Percentiles rank a stretch among this genome's conserved stretches.
These are phyloP conservation scores for Gila robusta DNA, from an alignment of 2,797 vertebrate species.

Conservation along the genomic window DNA sequence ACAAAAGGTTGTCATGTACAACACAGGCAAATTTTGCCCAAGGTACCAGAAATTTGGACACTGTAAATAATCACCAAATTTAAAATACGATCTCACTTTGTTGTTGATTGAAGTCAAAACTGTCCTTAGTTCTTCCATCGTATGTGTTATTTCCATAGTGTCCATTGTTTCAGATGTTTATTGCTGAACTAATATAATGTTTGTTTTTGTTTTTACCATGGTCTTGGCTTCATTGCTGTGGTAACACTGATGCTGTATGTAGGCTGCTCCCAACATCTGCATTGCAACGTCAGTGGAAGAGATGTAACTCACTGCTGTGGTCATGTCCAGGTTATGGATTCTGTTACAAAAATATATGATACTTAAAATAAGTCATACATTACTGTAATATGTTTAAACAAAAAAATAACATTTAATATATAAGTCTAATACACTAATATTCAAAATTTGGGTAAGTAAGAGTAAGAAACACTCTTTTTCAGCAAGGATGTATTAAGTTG, in stretches of 20 bases:
- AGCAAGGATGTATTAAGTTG: neutral
- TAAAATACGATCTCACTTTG: neutral
- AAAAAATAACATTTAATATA: neutral
- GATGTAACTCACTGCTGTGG: slow-evolving; percentile 90
- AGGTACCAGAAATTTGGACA: neutral
- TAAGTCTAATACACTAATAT: neutral
- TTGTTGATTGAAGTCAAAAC: neutral
- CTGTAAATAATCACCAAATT: neutral
- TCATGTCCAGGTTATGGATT: slow-evolving; percentile 87
- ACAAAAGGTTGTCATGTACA: neutral
- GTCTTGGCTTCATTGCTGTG: slow-evolving; percentile 86
- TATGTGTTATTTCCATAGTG: neutral
- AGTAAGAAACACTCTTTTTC: neutral
- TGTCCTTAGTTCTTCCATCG: neutral
- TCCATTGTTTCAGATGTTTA: neutral
- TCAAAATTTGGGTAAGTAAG: neutral
- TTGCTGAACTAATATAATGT: neutral
- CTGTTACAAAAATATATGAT: slow-evolving; percentile 66
- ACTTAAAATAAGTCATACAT: neutral
- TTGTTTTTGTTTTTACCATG: slow-evolving; percentile 69
- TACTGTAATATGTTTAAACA: neutral
- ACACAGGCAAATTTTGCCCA: slow-evolving; percentile 6
- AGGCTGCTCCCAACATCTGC: slow-evolving; percentile 91
- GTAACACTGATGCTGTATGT: slow-evolving; percentile 96
- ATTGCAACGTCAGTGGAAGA: slow-evolving; percentile 85